phyloP scores from a whole-genome alignment of 2,888 invertebrate species.

The Scaptomyza polygonia region DNA sequence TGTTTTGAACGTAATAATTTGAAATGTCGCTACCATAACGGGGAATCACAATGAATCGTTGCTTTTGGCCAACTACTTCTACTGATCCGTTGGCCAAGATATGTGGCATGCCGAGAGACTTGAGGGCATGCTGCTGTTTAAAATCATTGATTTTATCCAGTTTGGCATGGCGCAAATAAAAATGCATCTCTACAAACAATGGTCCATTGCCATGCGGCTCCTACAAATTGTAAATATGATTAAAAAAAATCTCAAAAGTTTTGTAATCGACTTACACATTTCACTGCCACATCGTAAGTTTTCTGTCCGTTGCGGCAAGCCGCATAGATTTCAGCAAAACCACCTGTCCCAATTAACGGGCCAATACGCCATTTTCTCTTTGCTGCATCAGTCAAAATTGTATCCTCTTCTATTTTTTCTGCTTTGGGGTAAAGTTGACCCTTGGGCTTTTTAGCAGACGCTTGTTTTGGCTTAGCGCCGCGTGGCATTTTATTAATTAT shows the following conservation, averaged over 20 bases:
- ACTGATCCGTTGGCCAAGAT: neutral
- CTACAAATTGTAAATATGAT: neutral
- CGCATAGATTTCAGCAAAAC: constrained; percentile 97
- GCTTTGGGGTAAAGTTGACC: constrained; percentile 30
- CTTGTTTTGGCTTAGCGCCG: constrained; percentile 59
- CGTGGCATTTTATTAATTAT: constrained; percentile 68
- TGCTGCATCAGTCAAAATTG: constrained; percentile 89
- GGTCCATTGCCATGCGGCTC: neutral
- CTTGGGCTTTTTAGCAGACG: constrained; percentile 61
- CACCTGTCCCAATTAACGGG: constrained; percentile 95
- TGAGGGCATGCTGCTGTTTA: neutral
- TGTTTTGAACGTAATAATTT: neutral
- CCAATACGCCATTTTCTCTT: constrained; percentile 95
- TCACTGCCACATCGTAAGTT: constrained; percentile 89
- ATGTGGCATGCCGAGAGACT: neutral
- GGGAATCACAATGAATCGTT: constrained; percentile 1
- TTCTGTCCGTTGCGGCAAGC: constrained; percentile 83
- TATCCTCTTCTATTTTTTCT: constrained; percentile 86
- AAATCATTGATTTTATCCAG: neutral
- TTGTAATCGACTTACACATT: constrained; percentile 85
- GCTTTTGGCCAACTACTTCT: neutral
- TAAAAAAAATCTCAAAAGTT: neutral
- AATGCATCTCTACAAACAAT: neutral
- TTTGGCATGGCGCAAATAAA: neutral
- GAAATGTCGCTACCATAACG: neutral